Evolutionary conservation across 1,140 invertebrate genomes (phyloP).

Genomic region (Sitobion miscanthi): DNA sequence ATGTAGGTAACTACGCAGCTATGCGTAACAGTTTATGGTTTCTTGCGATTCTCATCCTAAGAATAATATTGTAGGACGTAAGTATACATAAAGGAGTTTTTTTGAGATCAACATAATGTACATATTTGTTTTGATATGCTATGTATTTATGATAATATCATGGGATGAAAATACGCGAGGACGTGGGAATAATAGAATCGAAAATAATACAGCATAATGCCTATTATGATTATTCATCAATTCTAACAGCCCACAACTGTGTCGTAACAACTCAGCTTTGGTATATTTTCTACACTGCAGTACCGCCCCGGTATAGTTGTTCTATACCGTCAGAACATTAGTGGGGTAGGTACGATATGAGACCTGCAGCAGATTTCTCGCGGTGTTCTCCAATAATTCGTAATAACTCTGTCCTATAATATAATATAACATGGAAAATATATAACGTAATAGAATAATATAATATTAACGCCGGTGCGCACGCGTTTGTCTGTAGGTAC

Average conservation of each 20-base stretch:
- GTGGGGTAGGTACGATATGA: background rate
- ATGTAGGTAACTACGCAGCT: no score
- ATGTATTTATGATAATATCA: no score
- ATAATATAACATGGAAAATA: background rate
- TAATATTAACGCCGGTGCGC: background rate
- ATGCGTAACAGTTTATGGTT: no score
- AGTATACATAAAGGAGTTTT: no score
- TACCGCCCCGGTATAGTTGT: no score
- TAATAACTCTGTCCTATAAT: background rate
- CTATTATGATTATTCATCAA: background rate
- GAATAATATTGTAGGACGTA: no score
- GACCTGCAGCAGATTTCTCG: background rate
- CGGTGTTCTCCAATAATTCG: background rate
- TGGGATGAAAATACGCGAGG: background rate
- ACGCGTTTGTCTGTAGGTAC: background rate
- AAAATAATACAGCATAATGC: background rate
- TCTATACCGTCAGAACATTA: no score
- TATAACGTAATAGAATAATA: background rate
- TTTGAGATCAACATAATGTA: no score
- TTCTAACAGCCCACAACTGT: background rate
- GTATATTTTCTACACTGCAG: no score
- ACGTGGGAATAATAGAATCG: background rate
- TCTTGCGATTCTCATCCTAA: no score
- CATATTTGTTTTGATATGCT: no score
- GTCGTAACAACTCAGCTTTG: no score